These are phyloP conservation scores for Psammodynastes pulverulentus DNA, from an alignment of 2,113 vertebrate genomes.

Conservation along the genomic window DNA sequence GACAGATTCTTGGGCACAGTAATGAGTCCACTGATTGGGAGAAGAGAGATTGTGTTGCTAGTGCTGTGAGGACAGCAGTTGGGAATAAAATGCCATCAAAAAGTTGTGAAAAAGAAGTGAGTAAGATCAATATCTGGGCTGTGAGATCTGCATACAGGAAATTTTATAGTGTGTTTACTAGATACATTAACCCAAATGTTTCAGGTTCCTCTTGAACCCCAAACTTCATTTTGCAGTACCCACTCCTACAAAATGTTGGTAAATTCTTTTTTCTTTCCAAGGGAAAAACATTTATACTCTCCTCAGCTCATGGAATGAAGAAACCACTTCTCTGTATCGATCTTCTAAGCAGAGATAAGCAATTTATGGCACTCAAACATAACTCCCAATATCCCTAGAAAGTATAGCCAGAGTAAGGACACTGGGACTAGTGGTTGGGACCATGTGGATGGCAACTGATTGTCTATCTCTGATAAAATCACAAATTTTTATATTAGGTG, in stretches of 20 bases:
- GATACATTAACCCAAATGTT: background rate
- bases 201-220: background rate
- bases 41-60: background rate
- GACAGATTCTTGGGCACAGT: background rate
- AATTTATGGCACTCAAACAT: background rate
- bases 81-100: background rate
- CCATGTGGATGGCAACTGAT: background rate
- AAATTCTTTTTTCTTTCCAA: background rate
- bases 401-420: background rate
- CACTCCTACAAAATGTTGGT: background rate
- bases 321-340: background rate
- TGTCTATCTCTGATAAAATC: background rate
- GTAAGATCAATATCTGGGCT: background rate
- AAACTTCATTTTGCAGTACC: background rate
- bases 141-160: background rate
- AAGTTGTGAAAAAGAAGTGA: background rate
- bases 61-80: background rate
- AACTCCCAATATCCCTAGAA: background rate
- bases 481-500: background rate
- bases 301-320: background rate
- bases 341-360: background rate
- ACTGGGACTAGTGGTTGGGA: background rate
- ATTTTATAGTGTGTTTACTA: background rate
- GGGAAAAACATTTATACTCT: background rate
- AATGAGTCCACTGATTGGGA: background rate